Evolutionary conservation across 2,113 vertebrate genomes (phyloP), one percentile per base, ranked within the genome.

Genomic region (Tenrec ecaudatus): DNA sequence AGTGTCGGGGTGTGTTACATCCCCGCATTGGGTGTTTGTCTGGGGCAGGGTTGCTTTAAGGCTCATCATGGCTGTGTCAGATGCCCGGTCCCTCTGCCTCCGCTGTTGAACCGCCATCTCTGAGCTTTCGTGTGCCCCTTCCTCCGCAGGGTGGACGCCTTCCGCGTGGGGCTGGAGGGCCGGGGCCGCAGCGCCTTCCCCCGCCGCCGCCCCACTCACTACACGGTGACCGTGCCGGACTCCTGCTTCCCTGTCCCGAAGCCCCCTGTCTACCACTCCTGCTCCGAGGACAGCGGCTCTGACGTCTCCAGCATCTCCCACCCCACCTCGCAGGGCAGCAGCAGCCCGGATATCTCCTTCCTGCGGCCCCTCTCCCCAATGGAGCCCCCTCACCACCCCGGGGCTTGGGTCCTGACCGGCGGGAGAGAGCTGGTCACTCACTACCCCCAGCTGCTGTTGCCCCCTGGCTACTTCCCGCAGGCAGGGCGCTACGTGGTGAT

Each of bases 271-370:
- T 98, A 98, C 94, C 98, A 98, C 96, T 98, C 98, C 78, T 98
- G 98, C 96, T 99, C 98, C 0, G 99, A 99, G 92, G 98, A 99
- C 97, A 99, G 98, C 96, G 98, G 98, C 96, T 99, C 99, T 0
- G 99, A 99, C 68, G 98, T 98, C 91, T 99, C 99, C 3, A 98
- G 98, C 90, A 97, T 98, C 89, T 98, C 98, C 1, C 98, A 98
- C 20, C 96, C 98, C 76, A 97, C 98, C 76, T 98, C 98, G 0
- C 92, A 95, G 2, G 95, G 80, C 96, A 97, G 94, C 90, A 97
- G 94, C 97, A 98, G 92, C 91, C 98, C 97, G 0, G 97, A 94
- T 93, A 96, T 92, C 66, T 97, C n/a, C 92, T 97, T 93, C 77
- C 95, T 97, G 75, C 86, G 92, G 78, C 96, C 97, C 0, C 82